Conservation (phyloP, 2,113 vertebrate genomes). For the Romanogobio albipinnatus region DNA sequence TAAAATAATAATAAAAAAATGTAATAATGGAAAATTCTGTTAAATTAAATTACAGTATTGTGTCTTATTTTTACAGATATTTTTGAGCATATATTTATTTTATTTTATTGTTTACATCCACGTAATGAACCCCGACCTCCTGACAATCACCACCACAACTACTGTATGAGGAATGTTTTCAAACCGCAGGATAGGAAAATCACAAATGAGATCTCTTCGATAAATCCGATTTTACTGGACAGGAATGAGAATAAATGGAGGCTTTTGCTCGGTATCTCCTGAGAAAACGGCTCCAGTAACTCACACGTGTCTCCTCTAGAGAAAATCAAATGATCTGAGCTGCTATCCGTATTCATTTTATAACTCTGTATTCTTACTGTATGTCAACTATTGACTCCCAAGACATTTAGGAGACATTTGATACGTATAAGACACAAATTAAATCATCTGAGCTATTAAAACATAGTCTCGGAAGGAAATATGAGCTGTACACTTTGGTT, state of each 20-base stretch:
- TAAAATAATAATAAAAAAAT: too few species aligned
- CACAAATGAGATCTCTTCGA: too few species aligned
- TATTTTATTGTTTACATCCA: too few species aligned
- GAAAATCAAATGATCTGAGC: background rate
- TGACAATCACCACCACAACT: too few species aligned
- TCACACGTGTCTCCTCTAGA: background rate
- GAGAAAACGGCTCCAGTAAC: background rate
- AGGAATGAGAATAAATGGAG: background rate
- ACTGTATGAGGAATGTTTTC: too few species aligned
- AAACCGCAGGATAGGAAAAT: too few species aligned
- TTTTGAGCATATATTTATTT: too few species aligned
- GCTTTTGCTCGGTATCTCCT: background rate
- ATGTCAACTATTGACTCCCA: background rate
- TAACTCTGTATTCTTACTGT: background rate
- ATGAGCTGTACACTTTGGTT: background rate
- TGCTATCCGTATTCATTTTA: background rate
- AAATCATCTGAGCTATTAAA: background rate
- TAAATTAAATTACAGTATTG: too few species aligned
- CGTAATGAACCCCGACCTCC: too few species aligned
- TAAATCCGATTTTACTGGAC: background rate
- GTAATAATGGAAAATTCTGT: too few species aligned
- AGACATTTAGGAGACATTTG: background rate
- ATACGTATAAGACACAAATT: background rate
- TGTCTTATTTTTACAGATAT: too few species aligned
- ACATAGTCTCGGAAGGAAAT: background rate